Percentiles rank a stretch among this genome's conserved stretches.
Conservation (phyloP, 2,888 invertebrate genomes). For the Drosophila paranaensis region DNA sequence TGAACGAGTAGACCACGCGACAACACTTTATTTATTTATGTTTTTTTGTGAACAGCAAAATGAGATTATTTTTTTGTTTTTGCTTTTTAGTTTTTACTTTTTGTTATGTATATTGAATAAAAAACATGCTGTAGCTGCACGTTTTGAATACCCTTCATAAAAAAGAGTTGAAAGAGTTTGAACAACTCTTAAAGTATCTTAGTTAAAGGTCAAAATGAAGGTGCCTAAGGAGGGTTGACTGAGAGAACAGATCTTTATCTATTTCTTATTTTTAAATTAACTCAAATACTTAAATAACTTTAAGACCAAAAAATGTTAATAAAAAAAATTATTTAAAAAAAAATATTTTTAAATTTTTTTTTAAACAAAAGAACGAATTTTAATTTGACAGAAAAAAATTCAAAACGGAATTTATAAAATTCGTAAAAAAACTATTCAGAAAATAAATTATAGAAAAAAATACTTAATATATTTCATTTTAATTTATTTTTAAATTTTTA, state of each 20-base stretch:
- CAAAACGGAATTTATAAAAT: too few relatives aligned
- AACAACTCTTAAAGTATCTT: not conserved
- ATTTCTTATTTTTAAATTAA: too few relatives aligned
- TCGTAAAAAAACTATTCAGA: too few relatives aligned
- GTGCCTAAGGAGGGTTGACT: not conserved
- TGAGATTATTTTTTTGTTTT: constrained; percentile 18
- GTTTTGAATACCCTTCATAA: constrained; percentile 25
- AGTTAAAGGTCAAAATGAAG: not conserved
- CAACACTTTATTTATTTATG: constrained; percentile 58
- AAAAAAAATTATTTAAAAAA: too few relatives aligned
- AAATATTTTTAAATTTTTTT: too few relatives aligned
- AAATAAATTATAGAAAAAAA: not conserved
- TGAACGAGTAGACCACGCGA: constrained; percentile 66
- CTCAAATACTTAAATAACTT: too few relatives aligned
- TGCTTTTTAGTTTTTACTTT: constrained; percentile 4
- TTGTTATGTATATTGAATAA: constrained; percentile 16
- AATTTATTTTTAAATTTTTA: too few relatives aligned
- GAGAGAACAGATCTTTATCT: too few relatives aligned
- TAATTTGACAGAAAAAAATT: too few relatives aligned
- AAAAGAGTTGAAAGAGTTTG: not conserved
- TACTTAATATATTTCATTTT: too few relatives aligned
- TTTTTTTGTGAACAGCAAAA: constrained; percentile 14
- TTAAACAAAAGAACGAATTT: too few relatives aligned
- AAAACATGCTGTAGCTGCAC: constrained; percentile 47
- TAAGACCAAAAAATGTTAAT: too few relatives aligned